Percentiles rank a stretch among this genome's conserved stretches.
Evolutionary conservation across 2,797 vertebrate species (phyloP).

Genomic region (Platyrinchus mystaceus): DNA sequence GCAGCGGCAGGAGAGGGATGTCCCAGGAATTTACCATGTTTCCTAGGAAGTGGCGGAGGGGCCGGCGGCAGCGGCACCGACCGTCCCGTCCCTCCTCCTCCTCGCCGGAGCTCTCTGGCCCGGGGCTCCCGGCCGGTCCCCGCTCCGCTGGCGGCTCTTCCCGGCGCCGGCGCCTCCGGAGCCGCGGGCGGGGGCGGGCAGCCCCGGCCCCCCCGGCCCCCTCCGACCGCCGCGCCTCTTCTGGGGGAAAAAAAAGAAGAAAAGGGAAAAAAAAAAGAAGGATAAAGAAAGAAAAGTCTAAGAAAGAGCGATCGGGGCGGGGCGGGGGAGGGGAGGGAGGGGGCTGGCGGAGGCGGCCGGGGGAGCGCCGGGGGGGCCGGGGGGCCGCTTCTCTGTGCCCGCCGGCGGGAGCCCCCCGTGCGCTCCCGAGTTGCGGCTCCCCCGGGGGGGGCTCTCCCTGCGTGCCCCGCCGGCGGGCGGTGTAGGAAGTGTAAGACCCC

Average conservation of each 20-base stretch:
- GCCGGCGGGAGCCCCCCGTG: not conserved
- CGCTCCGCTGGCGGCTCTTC: not conserved
- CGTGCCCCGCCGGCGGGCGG: not conserved
- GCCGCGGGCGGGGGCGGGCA: not conserved
- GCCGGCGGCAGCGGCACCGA: not conserved
- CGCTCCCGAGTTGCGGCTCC: not conserved
- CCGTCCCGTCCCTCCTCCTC: not conserved
- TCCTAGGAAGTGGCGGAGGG: not conserved
- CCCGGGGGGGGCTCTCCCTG: too few relatives aligned
- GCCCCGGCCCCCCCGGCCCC: not conserved
- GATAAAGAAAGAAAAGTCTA: not conserved
- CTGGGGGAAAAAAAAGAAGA: not conserved
- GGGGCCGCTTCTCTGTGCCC: not conserved
- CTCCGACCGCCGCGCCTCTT: not conserved
- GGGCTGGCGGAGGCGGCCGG: not conserved
- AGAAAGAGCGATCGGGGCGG: not conserved
- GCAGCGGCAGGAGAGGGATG: not conserved
- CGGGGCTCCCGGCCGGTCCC: not conserved
- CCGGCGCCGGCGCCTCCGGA: not conserved
- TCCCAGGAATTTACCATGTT: slow-evolving; percentile 46
- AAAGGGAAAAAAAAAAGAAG: not conserved
- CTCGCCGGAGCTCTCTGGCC: not conserved
- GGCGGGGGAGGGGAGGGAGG: not conserved
- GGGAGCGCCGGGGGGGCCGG: not conserved
- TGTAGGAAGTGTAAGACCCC: not conserved